Conservation (phyloP, 1,140 invertebrate genomes). For the Sarcophaga peregrina region DNA sequence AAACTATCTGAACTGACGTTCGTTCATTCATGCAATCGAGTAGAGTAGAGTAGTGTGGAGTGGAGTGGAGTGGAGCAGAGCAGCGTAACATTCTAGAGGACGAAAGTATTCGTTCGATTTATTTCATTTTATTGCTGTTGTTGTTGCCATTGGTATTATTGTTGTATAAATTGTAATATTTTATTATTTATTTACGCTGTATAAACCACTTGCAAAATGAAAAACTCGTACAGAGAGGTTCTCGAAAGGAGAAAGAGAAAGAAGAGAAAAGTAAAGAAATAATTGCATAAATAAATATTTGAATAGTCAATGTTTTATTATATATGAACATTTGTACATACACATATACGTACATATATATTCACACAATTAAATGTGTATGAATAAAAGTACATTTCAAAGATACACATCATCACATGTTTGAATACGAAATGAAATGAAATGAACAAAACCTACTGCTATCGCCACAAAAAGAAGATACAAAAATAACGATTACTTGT, state of each 20-base stretch:
- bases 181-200: constrained; percentile 33
- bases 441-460: too few relatives aligned
- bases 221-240: too few relatives aligned
- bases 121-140: background rate
- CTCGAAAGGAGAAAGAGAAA: background rate
- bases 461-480: too few relatives aligned
- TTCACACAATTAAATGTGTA: background rate
- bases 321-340: background rate
- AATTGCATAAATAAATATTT: constrained; percentile 41
- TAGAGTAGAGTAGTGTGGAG: too few relatives aligned
- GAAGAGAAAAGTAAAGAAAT: background rate
- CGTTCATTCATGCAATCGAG: background rate
- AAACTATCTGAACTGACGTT: background rate
- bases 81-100: background rate
- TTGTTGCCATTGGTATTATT: background rate
- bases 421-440: background rate
- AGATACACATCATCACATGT: constrained; percentile 12
- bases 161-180: constrained; percentile 26
- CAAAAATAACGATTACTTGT: too few relatives aligned
- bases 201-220: constrained; percentile 13
- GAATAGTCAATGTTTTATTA: constrained; percentile 29
- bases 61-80: too few relatives aligned
- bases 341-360: background rate
- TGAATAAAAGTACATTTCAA: background rate
- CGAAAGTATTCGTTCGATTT: background rate